Percentiles rank a stretch among this genome's conserved stretches.
These are phyloP conservation scores for Deilephila porcellus DNA, from an alignment of 2,888 invertebrate species.

Conservation along the genomic window DNA sequence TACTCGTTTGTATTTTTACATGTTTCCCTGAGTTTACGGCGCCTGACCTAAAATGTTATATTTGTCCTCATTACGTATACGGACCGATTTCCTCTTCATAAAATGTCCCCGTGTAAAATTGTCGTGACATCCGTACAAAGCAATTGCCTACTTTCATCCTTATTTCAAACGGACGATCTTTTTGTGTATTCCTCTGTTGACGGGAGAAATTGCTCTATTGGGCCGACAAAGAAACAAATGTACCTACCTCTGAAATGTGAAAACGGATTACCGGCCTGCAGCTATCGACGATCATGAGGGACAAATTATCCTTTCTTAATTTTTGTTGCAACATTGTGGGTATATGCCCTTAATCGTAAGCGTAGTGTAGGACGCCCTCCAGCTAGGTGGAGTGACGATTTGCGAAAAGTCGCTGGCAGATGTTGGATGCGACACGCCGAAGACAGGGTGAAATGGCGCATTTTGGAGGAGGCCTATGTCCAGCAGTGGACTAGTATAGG, in stretches of 20 bases:
- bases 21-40: too few relatives aligned
- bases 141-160: constrained; percentile 49
- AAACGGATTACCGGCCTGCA: neutral
- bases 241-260: constrained; percentile 8
- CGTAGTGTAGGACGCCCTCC: too few relatives aligned
- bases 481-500: too few relatives aligned
- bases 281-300: neutral
- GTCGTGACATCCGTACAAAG: constrained; percentile 6
- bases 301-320: neutral
- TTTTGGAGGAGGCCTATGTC: too few relatives aligned
- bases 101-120: neutral
- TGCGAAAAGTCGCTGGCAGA: too few relatives aligned
- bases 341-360: too few relatives aligned
- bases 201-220: constrained; percentile 17
- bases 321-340: too few relatives aligned
- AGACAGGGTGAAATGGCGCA: too few relatives aligned
- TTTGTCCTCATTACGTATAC: neutral
- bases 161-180: constrained; percentile 49
- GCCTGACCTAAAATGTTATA: neutral
- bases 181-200: constrained; percentile 46
- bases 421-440: too few relatives aligned
- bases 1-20: too few relatives aligned
- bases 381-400: too few relatives aligned
- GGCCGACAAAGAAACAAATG: constrained; percentile 4
- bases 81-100: neutral